Evolutionary conservation across 2,113 vertebrate species (phyloP), one percentile per base, ranked within the genome.

Genomic region (Osmerus eperlanus): DNA sequence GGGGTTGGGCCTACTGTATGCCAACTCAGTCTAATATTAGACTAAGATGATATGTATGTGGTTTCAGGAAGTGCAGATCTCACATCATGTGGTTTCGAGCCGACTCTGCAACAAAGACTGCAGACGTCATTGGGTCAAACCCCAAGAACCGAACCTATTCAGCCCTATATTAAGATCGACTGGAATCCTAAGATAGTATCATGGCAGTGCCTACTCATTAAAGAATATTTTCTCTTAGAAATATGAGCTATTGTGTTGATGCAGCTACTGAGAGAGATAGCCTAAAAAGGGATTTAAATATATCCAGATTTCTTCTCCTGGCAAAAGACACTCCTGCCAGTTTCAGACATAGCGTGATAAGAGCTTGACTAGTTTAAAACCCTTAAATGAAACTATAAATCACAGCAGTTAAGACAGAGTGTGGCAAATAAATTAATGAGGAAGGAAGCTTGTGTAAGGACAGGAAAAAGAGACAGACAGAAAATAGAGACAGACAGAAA

Each of bases 371-470:
- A 8, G 51, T 67, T 58, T 36, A 63, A 70, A 62, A 32, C n/a
- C 60, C 4, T 51, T 47, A 71, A 21, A 69, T 59, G 55, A 47
- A 41, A 60, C 11, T 36, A 60, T 69, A 32, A 21, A 23, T n/a
- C 68, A 15, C 54, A 14, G 23, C 12, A 62, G 9, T 3, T 4
- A 29, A 28, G 60, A 58, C 56, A 21, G 3, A 41, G 21, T 47
- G 18, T 3, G 4, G 18, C 25, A 23, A 51, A 60, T 5, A 51
- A 25, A 19, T 13, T 19, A 47, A 25, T 6, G 47, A 7, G 25
- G 19, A 51, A 3, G 28, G n/a, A 67, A 23, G 25, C 8, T 47
- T 47, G 41, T 25, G 19, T 25, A 15, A 13, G 36, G 47, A 36
- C 53, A 36, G 12, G 28, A 58, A 3, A 19, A 47, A 8, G 5